Evolutionary conservation across 2,113 vertebrate genomes (phyloP), one percentile per base, ranked within the genome.

Genomic region (Barnardius zonarius): DNA sequence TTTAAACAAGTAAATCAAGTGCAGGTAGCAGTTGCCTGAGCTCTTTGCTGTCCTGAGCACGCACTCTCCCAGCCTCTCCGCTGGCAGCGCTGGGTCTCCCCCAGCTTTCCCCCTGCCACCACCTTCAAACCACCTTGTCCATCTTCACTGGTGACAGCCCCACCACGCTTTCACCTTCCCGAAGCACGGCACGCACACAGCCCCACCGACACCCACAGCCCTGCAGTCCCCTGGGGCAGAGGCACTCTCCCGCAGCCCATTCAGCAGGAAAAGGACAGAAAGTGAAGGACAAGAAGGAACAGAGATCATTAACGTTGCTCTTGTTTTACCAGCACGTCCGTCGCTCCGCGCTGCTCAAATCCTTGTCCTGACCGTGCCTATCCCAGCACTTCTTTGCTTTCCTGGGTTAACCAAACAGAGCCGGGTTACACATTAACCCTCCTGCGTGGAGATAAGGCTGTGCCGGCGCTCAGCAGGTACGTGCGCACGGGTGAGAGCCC

Each of bases 361-460:
- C 69, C 88, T 93, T 2, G 64, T 86, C 69, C 76, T 28, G 0
- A 72, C 81, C 18, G 77, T 91, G 95, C 84, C 90, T 95, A 22
- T 83, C 92, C 86, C 81, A 11, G 88, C 75, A 67, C 17, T 55
- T 57, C 72, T 93, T 64, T 73, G 77, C 88, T 90, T 52, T 95
- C 51, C 92, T 70, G 88, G 64, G 61, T 77, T 96, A 94, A 92
- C 72, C 88, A 96, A 97, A 97, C 92, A 97, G 46, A 9, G 88
- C 49, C 16, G 4, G 62, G 95, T 98, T 96, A 98, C 96, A 89
- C 64, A 97, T 96, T 96, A 97, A 98, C 98, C 87, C 79, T 19
- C 91, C 97, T 95, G 55, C 41, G 25, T 1, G 24, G 52, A 84
- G 96, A 93, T 54, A 91, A 85, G 88, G 95, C 86, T 33, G 70